Evolutionary conservation across 2,113 vertebrate species (phyloP), one percentile per base, ranked within the genome.

Genomic region (Natator depressus): DNA sequence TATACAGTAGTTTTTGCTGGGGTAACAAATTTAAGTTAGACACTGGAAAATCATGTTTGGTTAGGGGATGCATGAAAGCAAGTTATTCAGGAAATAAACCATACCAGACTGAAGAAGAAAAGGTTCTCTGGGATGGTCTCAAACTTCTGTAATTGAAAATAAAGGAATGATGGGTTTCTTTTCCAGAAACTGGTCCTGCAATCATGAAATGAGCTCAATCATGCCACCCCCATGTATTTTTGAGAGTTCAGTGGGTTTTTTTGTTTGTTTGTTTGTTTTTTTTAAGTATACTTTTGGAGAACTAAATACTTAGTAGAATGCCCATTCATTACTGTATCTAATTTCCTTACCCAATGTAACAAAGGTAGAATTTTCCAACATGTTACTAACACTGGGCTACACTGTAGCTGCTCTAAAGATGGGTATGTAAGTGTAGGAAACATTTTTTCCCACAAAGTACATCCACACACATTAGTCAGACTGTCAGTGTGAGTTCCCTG

Each of bases 361-460:
- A 96, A 92, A 95, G 90, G 72, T 82, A 62, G 76, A 51, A 84
- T 59, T 59, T 50, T 76, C 55, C 31, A 2, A 10, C 72, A 31
- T 88, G 49, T 91, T 54, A 47, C 0, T 80, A 95, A 49, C n/a
- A 81, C 53, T 87, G 90, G 49, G 80, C 91, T 78, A 93, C 84
- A 85, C 76, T 91, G 84, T 72, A 47, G 46, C 42, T 78, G 22
- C 75, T 95, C 93, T 31, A 0, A 35, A 93, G 69, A 62, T 38
- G 50, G 59, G 17, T 24, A 3, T 47, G 93, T 79, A 90, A 75
- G 47, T 89, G 72, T 94, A 59, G 89, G 94, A 85, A 95, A 96
- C 86, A 85, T 89, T 90, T 94, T 91, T 75, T 65, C 42, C 92
- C 82, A 83, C 94, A 78, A 93, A 88, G 51, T 91, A 80, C 82